Conservation (phyloP, 2,113 vertebrate genomes). For the Dicaeum eximium region DNA sequence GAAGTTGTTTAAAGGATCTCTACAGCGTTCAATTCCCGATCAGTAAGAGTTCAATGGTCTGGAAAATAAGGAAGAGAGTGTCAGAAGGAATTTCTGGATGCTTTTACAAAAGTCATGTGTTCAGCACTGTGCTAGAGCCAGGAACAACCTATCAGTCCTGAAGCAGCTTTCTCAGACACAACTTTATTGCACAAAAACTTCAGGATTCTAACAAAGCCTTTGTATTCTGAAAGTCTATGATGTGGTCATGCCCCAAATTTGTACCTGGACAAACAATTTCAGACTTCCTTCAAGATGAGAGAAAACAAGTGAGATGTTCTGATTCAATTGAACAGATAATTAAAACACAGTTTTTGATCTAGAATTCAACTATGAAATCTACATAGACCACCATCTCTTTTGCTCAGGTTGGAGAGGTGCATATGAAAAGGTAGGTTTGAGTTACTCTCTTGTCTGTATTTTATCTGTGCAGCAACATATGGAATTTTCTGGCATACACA, state of each 20-base stretch:
- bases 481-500: background rate
- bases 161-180: background rate
- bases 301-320: background rate
- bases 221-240: background rate
- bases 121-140: background rate
- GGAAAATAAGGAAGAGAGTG: conserved; percentile 46
- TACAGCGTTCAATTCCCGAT: background rate
- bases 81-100: conserved; percentile 21
- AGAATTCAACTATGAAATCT: background rate
- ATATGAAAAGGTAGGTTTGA: background rate
- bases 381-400: background rate
- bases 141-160: background rate
- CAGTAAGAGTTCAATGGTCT: conserved; percentile 33
- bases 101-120: background rate
- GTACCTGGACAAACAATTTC: background rate
- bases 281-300: background rate
- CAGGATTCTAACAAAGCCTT: background rate
- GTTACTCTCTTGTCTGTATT: background rate
- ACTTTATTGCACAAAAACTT: background rate
- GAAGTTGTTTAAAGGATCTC: conserved; percentile 28
- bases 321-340: background rate
- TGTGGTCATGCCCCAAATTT: background rate
- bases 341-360: background rate
- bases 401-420: background rate
- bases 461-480: background rate